phyloP scores from a whole-genome alignment of 53 echinoderm and acorn worm species.

The Holothuria leucospilota region DNA sequence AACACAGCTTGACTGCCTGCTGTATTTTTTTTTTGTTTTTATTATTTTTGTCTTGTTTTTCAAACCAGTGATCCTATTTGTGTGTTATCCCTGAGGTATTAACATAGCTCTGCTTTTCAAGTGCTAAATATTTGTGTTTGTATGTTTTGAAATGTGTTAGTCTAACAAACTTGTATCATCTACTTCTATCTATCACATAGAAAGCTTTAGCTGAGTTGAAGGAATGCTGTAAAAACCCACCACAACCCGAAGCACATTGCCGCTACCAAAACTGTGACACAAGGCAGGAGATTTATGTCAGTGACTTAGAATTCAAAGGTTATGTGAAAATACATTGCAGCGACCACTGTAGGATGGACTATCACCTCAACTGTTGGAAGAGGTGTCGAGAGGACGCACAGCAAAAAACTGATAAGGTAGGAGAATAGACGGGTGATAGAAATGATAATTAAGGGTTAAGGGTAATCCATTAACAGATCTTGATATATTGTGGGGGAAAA shows the following conservation, averaged over 20 bases:
- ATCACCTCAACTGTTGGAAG: constrained; percentile 87
- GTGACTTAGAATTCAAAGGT: constrained; percentile 88
- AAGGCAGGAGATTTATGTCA: constrained; percentile 81
- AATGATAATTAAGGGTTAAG: too few relatives aligned
- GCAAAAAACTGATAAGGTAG: not conserved
- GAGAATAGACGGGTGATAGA: too few relatives aligned
- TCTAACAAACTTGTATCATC: not conserved
- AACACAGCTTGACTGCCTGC: too few relatives aligned
- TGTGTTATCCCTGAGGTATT: too few relatives aligned
- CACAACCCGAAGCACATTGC: constrained; percentile 74
- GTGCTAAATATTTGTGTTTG: too few relatives aligned
- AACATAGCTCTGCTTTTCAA: too few relatives aligned
- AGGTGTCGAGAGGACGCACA: not conserved
- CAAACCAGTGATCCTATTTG: too few relatives aligned
- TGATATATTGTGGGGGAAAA: too few relatives aligned
- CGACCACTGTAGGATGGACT: constrained; percentile 82
- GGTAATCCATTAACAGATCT: too few relatives aligned
- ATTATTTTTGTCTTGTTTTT: not conserved
- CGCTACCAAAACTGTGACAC: constrained; percentile 61
- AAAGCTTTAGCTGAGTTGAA: constrained; percentile 61
- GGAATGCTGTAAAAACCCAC: constrained; percentile 68
- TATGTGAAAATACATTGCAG: constrained; percentile 73
- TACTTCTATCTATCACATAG: constrained; percentile 38
- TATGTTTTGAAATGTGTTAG: not conserved
- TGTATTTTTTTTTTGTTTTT: too few relatives aligned